Evolutionary conservation across 64 coral and sea anemone species (phyloP).

Genomic region (Catalaphyllia jardinei): DNA sequence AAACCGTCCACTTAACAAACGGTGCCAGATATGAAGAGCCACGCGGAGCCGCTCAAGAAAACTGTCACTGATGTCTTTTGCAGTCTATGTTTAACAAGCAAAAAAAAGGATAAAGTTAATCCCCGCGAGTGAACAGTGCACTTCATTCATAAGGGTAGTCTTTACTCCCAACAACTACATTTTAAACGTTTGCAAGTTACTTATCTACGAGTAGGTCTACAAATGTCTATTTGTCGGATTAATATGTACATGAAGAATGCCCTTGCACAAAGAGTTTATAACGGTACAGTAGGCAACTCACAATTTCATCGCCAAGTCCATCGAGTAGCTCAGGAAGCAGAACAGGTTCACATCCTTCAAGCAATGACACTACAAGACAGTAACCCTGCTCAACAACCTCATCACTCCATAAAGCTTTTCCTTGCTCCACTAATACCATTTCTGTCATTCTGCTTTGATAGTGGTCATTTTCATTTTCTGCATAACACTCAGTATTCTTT

Average conservation of each 20-base stretch:
- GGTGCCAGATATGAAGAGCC: constrained; percentile 33
- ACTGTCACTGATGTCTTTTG: neutral
- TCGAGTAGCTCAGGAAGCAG: constrained; percentile 29
- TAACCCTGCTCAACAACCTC: constrained; percentile 8
- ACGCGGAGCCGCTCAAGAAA: neutral
- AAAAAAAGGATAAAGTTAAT: neutral
- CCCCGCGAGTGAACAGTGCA: neutral
- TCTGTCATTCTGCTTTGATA: neutral
- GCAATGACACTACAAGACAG: constrained; percentile 26
- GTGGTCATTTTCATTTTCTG: neutral
- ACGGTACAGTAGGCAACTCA: neutral
- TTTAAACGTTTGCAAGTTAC: too few relatives aligned
- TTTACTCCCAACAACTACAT: too few relatives aligned
- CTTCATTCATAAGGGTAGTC: neutral
- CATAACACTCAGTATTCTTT: neutral
- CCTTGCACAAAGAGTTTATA: too few relatives aligned
- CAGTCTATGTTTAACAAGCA: neutral
- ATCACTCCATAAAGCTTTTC: neutral
- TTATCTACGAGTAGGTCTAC: too few relatives aligned
- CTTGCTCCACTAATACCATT: neutral
- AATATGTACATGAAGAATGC: too few relatives aligned
- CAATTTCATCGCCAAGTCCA: constrained; percentile 22
- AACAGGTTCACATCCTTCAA: constrained; percentile 28
- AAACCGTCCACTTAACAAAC: constrained; percentile 26
- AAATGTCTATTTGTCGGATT: too few relatives aligned